Conservation (phyloP, 1,140 invertebrate species). For the Caerostris extrusa region DNA sequence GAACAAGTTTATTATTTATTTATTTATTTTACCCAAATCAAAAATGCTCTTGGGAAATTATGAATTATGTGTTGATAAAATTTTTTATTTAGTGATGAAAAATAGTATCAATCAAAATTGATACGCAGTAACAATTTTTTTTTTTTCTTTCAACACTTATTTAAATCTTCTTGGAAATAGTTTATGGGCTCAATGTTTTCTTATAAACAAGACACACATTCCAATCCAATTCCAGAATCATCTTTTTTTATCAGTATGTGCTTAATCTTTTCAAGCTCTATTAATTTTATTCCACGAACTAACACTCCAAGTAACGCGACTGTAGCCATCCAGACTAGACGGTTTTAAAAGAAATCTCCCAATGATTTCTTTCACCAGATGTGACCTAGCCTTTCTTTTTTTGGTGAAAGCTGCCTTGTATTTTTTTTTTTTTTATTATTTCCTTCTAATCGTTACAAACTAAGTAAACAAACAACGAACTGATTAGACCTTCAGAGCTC, state of each 20-base stretch:
- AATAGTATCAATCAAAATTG: too few relatives aligned
- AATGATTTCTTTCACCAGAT: background rate
- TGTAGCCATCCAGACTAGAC: constrained; percentile 1
- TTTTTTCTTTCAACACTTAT: too few relatives aligned
- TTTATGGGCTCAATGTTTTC: too few relatives aligned
- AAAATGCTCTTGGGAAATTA: too few relatives aligned
- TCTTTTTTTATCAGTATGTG: background rate
- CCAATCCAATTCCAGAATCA: background rate
- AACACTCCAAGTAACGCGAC: background rate
- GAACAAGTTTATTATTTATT: too few relatives aligned
- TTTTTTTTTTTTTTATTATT: background rate
- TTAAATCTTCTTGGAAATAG: too few relatives aligned
- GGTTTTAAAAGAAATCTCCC: background rate
- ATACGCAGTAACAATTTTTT: too few relatives aligned
- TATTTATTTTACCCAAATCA: too few relatives aligned
- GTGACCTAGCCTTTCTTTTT: background rate
- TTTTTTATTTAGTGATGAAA: too few relatives aligned
- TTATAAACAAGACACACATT: too few relatives aligned
- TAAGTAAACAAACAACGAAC: constrained; percentile 28
- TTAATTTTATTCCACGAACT: background rate
- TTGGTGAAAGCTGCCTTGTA: background rate
- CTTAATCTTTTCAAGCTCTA: background rate
- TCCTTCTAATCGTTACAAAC: background rate
- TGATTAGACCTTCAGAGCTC: constrained; percentile 21
- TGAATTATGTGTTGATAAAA: too few relatives aligned